These are phyloP conservation scores for Troglohyphantes excavatus DNA, from an alignment of 2,888 invertebrate genomes.

Conservation along the genomic window DNA sequence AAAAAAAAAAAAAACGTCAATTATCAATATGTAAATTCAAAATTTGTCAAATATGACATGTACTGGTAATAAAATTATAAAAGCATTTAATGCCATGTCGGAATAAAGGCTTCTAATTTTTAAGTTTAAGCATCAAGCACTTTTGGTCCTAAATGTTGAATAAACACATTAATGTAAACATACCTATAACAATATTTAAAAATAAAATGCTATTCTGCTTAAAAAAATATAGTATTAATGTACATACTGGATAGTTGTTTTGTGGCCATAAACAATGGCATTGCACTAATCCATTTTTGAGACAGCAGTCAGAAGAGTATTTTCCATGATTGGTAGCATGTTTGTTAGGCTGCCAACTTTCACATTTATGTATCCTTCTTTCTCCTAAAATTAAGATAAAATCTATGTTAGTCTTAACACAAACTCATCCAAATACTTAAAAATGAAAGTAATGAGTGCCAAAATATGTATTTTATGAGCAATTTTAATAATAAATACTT, in stretches of 20 bases:
- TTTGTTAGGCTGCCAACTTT: slow-evolving; percentile 42
- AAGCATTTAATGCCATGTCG: no score
- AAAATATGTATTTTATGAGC: no score
- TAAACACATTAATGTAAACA: no score
- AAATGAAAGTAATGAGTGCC: not conserved
- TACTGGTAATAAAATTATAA: no score
- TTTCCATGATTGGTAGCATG: slow-evolving; percentile 21
- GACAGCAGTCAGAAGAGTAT: slow-evolving; percentile 61
- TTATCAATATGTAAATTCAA: no score
- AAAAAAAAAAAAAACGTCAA: not conserved
- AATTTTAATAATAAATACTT: not conserved
- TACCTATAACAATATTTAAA: no score
- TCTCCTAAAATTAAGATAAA: slow-evolving; percentile 38
- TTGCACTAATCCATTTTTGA: slow-evolving; percentile 72
- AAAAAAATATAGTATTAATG: not conserved
- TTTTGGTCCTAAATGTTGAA: no score
- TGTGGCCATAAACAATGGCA: slow-evolving; percentile 69
- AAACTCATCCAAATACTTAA: not conserved
- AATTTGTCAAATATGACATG: no score
- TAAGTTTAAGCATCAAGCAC: no score
- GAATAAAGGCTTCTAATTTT: no score
- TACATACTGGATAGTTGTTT: slow-evolving; percentile 56
- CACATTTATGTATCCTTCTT: slow-evolving; percentile 32
- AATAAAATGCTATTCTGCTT: not conserved
- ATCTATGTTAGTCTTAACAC: not conserved